A percentile compares a stretch with the other conserved stretches of the same genome.
These are phyloP conservation scores for Syrista parreyssii DNA, from an alignment of 2,888 invertebrate species.

Conservation along the genomic window DNA sequence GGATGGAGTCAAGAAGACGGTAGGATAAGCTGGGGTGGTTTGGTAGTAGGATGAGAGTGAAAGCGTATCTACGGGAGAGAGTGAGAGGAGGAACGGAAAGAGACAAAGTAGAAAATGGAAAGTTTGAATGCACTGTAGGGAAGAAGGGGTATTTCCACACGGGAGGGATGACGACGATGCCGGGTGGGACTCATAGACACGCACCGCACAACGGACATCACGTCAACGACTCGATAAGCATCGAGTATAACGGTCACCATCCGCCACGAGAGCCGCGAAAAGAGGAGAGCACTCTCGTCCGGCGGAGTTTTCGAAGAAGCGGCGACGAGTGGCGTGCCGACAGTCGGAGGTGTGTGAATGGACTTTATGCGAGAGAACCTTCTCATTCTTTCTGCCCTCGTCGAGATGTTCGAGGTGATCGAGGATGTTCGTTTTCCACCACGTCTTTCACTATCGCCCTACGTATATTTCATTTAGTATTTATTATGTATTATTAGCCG, in stretches of 20 bases:
- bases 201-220: slow-evolving; percentile 57
- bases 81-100: slow-evolving; percentile 28
- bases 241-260: slow-evolving; percentile 61
- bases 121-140: slow-evolving; percentile 63
- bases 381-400: no score
- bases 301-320: slow-evolving; percentile 61
- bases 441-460: no score
- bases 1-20: no score
- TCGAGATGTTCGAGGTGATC: no score
- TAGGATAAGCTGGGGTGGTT: no score
- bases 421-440: no score
- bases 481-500: no score
- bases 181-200: slow-evolving; percentile 51
- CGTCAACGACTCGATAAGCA: slow-evolving; percentile 49
- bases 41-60: no score
- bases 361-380: slow-evolving; percentile 38
- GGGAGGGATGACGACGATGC: slow-evolving; percentile 53
- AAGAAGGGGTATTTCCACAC: slow-evolving; percentile 59
- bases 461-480: no score
- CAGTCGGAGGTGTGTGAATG: slow-evolving; percentile 61
- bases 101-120: slow-evolving; percentile 35
- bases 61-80: no score
- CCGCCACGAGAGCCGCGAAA: slow-evolving; percentile 61
- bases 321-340: slow-evolving; percentile 63
- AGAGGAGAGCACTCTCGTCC: slow-evolving; percentile 59